Base-by-base conservation (phyloP, 1,140 invertebrate genomes). In the Oncopeltus fasciatus region DNA sequence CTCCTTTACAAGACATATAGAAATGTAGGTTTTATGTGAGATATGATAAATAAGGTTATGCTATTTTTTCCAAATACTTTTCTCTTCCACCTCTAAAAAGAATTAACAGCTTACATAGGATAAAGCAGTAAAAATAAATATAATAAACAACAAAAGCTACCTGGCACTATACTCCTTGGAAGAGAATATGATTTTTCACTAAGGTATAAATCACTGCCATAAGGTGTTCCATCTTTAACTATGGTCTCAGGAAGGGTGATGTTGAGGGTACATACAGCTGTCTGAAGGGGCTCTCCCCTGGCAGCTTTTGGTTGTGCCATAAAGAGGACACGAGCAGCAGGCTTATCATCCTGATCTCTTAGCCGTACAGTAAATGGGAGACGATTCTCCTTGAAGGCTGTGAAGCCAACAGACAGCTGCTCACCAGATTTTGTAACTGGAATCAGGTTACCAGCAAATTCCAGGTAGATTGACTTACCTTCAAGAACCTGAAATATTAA, bases 401-500 rank as follows among this genome's bases (percentile, higher is more conserved):
- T 80, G 73, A 94, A 93, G 64, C 82, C 83, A 44, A 94, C 76
- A 67, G 82, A 83, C 24, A 95, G 81, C 72, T 96, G 94, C 69
- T 95, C 92, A 26, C 91, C 92, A 44, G 90, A 92, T 74, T 95
- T 96, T 60, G 92, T 85, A 49, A 97, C 87, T 16, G 94, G 93
- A 26, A 94, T 82, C 31, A 98, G 77, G 76, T 97, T 98, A n/a
- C 94, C 94, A 67, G 87, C 89, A 79, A 96, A 95, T 75, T 97
- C 94, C 69, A 98, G 80, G 74, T 83, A 96, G 67, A 95, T 85
- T 49, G 86, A 82, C 74, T 92, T 90, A 27, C 84, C 83, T 75
- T 94, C 90, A 29, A 95, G 74, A 53, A 96, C 87, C 77, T 86
- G 66, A 5, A 60, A 63, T n/a, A n/a, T n/a, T n/a, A n/a, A n/a